phyloP scores from a whole-genome alignment of 2,888 invertebrate species.

The Leptura quadrifasciata region DNA sequence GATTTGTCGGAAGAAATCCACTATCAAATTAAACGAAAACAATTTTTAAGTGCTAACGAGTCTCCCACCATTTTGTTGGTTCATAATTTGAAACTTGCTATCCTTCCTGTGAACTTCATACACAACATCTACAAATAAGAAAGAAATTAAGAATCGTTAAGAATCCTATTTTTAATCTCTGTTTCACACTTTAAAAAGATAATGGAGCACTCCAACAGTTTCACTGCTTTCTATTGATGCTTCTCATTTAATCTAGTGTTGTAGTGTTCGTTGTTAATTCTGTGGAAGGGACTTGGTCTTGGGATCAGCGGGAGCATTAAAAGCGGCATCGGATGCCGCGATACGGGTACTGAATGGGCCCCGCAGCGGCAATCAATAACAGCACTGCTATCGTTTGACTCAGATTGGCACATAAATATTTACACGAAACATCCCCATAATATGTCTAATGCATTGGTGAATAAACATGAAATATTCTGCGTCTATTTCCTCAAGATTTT shows the following conservation, averaged over 20 bases:
- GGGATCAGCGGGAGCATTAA: conserved; percentile 22
- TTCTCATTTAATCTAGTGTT: too few relatives aligned
- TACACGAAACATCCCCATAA: conserved; percentile 15
- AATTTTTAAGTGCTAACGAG: too few relatives aligned
- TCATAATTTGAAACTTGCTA: too few relatives aligned
- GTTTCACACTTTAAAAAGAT: too few relatives aligned
- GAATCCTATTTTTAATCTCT: too few relatives aligned
- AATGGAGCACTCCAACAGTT: neutral
- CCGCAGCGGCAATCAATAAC: conserved; percentile 27
- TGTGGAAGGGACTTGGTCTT: conserved; percentile 18
- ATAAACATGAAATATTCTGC: conserved; percentile 17
- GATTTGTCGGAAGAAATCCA: too few relatives aligned
- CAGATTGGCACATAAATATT: conserved; percentile 31
- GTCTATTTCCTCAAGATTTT: neutral
- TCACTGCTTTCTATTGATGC: neutral
- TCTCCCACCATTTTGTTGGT: too few relatives aligned
- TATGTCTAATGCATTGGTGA: conserved; percentile 11
- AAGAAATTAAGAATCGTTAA: too few relatives aligned
- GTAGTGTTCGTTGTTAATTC: neutral
- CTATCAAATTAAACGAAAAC: too few relatives aligned
- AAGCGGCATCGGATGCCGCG: conserved; percentile 4
- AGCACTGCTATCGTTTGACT: conserved; percentile 16
- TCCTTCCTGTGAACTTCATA: too few relatives aligned
- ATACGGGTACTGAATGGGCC: conserved; percentile 11
- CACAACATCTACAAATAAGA: too few relatives aligned